Evolutionary conservation across 1,140 invertebrate genomes (phyloP), one percentile per base, ranked within the genome.

Genomic region (Lepidurus packardi): DNA sequence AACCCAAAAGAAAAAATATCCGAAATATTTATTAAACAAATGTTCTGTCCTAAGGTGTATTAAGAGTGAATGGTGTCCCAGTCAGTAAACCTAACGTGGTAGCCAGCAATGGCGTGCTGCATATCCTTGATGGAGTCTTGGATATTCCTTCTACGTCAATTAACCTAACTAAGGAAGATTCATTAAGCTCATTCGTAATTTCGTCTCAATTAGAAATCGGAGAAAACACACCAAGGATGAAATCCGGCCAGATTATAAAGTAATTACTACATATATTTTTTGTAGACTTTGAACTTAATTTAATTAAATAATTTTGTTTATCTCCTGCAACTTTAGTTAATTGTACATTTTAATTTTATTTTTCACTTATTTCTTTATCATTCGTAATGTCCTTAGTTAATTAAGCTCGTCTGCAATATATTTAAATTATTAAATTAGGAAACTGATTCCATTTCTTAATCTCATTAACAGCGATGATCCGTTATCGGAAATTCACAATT

Each of bases 401-500:
- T 34, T 34, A 34, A 34, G 3, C 34, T 34, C 34, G 3, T 34
- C 34, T 34, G 34, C 2, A 34, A 34, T 34, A 34, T 34, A 34
- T 34, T 34, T 34, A 34, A 34, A 34, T 34, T 2, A 34, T 34
- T 34, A 2, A 34, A 34, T 34, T 34, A 34, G 74, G 44, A 25
- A 43, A 75, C 42, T 41, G 16, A 3, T 75, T 10, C 73, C 0
- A 7, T 75, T 75, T 34, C 21, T 75, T 75, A 21, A 75, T 42
- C 6, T 43, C 13, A 43, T 65, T 25, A 53, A 7, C 34, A 77
- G 76, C 13, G 43, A 74, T 8, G 78, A 78, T 11, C 13, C 75
- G 44, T 45, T 78, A 11, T 73, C 73, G 43, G 41, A 74, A 9
- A 78, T 78, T 74, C 73, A 78, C 73, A 74, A 78, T 21, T 78